Percentiles rank a stretch among this genome's conserved stretches.
Conservation (phyloP, 2,113 vertebrate species). For the Anseranas semipalmata region DNA sequence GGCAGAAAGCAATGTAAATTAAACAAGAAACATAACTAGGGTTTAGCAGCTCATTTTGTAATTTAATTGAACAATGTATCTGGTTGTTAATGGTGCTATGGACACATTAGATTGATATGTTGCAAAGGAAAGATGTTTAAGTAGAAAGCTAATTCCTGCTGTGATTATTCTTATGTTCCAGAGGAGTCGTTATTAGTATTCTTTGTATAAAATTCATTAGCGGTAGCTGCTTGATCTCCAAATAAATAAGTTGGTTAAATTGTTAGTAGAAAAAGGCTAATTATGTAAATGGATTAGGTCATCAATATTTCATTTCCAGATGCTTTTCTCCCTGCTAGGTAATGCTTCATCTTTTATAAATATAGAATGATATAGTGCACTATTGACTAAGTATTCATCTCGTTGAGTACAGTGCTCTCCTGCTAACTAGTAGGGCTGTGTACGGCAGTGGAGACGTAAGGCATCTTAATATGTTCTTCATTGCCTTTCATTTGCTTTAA, state of each 20-base stretch:
- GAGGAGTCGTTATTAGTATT: conserved; percentile 76
- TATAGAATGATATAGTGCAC: conserved; percentile 37
- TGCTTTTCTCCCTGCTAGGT: conserved; percentile 62
- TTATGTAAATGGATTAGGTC: conserved; percentile 83
- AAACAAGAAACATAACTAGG: conserved; percentile 85
- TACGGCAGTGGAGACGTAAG: neutral
- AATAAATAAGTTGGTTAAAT: conserved; percentile 85
- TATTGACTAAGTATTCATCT: conserved; percentile 54
- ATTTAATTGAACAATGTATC: conserved; percentile 93
- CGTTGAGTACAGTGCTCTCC: conserved; percentile 6
- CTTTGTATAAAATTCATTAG: conserved; percentile 85
- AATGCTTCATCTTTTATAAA: conserved; percentile 62
- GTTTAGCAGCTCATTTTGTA: conserved; percentile 83
- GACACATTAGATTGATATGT: conserved; percentile 87
- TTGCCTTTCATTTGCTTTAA: neutral
- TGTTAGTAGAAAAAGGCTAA: conserved; percentile 76
- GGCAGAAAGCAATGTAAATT: conserved; percentile 83
- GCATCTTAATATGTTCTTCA: neutral
- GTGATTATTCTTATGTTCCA: conserved; percentile 82
- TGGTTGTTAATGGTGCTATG: conserved; percentile 87
- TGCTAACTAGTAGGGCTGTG: neutral
- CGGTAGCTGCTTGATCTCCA: conserved; percentile 79
- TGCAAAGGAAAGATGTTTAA: conserved; percentile 82
- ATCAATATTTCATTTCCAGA: conserved; percentile 79
- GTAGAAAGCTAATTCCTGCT: conserved; percentile 82